These are phyloP conservation scores for Enteromius radiatus DNA, from an alignment of 2,797 vertebrate genomes.

Conservation along the genomic window DNA sequence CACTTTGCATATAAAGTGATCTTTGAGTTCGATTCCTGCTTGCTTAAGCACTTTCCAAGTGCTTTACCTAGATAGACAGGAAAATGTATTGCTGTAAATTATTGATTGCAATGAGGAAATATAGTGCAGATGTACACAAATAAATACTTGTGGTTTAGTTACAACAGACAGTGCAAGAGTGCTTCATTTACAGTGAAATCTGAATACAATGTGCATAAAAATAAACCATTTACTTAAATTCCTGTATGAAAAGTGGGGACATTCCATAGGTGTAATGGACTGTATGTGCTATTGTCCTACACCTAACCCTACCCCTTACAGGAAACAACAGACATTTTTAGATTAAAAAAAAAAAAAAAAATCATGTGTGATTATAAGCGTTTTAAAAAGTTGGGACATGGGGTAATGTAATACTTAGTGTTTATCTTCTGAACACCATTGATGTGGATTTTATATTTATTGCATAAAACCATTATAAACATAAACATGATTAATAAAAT, in stretches of 20 bases:
- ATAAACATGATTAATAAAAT: background rate
- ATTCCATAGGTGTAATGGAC: too few species aligned
- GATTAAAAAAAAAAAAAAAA: too few species aligned
- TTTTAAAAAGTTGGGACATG: too few species aligned
- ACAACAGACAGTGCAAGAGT: background rate
- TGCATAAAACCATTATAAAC: background rate
- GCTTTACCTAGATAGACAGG: constrained; percentile 31
- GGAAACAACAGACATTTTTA: too few species aligned
- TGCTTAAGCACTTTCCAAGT: constrained; percentile 40
- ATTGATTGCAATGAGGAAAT: constrained; percentile 33
- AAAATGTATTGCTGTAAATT: constrained; percentile 28
- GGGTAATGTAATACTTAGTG: background rate
- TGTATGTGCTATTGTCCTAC: too few species aligned
- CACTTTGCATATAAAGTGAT: constrained; percentile 34
- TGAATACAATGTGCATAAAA: background rate
- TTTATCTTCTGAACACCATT: background rate
- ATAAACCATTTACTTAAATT: too few species aligned
- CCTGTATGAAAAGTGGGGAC: too few species aligned
- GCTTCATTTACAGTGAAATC: constrained; percentile 12
- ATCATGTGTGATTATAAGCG: too few species aligned
- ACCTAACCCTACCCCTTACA: too few species aligned
- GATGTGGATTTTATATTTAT: background rate
- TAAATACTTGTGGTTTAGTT: background rate
- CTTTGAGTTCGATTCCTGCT: constrained; percentile 17
- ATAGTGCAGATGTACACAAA: background rate